Base-by-base conservation (phyloP, 2,113 vertebrate genomes). In the Atlantisia rogersi region DNA sequence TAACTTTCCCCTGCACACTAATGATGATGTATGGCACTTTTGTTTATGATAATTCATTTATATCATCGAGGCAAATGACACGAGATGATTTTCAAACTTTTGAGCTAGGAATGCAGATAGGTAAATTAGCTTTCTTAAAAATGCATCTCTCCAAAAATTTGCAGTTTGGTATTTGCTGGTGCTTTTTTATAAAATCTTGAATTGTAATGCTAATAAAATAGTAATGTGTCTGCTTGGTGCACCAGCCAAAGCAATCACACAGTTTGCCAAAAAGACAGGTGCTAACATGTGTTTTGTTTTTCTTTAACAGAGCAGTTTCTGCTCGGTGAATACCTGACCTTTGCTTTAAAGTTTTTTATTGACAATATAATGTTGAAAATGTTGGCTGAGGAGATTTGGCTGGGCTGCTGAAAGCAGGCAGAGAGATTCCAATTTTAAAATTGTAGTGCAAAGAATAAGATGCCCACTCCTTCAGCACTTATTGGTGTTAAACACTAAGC, bases 11-110 rank as follows among this genome's bases (percentile, higher is more conserved):
- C 26, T 64, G 58, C 0, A 1, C 2, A 5, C 55, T 94, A 89
- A 95, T 6, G 4, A 93, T 94, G 94, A 94, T 91, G n/a, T 75
- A 95, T 92, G 64, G 24, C 40, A 70, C 48, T 88, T 84, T 82
- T 91, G 44, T 86, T 93, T 87, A 82, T 69, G 76, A 65, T 94
- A 92, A 93, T 94, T 78, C 62, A 79, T 91, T 92, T 92, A 22
- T 55, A 80, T 92, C 35, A 73, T 82, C 2, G 53, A 92, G 10
- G 52, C 13, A 94, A 92, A 40, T 65, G 86, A 85, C 81, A 83
- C 13, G 59, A 67, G 44, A 94, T 63, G 25, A 53, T 64, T 69
- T 59, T 56, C 53, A 81, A 46, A 91, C 17, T 91, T 95, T 77
- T 48, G 80, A 87, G 39, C 68, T 77, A 85, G 67, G n/a, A 86